Percentiles rank a stretch among this genome's conserved stretches.
phyloP scores from a whole-genome alignment of 2,113 vertebrate genomes.

The Ictidomys tridecemlineatus region DNA sequence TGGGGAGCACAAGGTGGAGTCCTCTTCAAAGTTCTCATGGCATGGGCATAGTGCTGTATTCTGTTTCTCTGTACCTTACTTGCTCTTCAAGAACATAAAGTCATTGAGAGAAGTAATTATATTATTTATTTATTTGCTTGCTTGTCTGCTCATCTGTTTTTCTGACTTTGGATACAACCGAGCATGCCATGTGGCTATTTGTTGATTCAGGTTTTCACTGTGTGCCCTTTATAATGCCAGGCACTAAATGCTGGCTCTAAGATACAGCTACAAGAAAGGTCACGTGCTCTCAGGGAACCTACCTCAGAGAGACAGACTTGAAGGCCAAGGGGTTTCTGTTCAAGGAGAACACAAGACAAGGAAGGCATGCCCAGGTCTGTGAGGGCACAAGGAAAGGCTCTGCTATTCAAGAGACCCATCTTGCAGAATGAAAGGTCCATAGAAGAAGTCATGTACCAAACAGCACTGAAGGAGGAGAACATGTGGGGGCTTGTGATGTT shows the following conservation, averaged over 20 bases:
- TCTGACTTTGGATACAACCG: not conserved
- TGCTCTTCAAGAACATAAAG: not conserved
- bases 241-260: not conserved
- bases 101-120: not conserved
- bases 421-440: not conserved
- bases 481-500: too few relatives aligned
- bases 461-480: not conserved
- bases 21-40: not conserved
- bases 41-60: not conserved
- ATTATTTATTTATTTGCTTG: not conserved
- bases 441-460: not conserved
- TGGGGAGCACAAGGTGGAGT: not conserved
- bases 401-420: not conserved
- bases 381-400: not conserved
- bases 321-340: not conserved
- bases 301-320: not conserved
- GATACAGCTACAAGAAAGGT: not conserved
- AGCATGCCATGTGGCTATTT: not conserved
- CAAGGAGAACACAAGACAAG: not conserved
- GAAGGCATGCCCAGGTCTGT: fast-evolving
- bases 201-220: not conserved
- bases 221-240: not conserved
- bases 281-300: not conserved
- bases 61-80: not conserved
- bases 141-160: not conserved